phyloP scores from a whole-genome alignment of 2,888 invertebrate species.

The Nymphalis polychloros region DNA sequence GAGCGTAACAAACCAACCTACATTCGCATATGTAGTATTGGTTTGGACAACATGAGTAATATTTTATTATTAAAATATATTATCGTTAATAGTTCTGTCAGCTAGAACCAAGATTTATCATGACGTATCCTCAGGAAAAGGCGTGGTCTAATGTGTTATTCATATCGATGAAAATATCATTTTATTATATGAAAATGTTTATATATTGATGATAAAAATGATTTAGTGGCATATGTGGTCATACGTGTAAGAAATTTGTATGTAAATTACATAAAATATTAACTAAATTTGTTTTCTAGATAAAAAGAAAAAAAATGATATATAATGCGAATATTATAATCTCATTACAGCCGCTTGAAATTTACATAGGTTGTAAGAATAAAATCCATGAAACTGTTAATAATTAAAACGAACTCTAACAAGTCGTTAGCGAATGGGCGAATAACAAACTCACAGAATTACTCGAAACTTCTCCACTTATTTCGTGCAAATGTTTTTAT shows the following conservation, averaged over 20 bases:
- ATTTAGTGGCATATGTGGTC: too few species aligned
- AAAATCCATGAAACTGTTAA: slow-evolving; percentile 35
- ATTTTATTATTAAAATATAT: slow-evolving; percentile 6
- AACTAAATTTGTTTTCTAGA: too few species aligned
- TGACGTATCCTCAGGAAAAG: slow-evolving; percentile 4
- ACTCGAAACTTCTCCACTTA: slow-evolving; percentile 23
- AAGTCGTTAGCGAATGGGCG: slow-evolving; percentile 32
- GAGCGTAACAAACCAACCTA: too few species aligned
- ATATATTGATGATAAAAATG: too few species aligned
- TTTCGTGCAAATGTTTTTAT: slow-evolving; percentile 16
- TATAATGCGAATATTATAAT: neutral
- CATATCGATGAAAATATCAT: slow-evolving; percentile 1
- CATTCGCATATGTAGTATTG: too few species aligned
- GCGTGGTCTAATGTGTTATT: slow-evolving; percentile 13
- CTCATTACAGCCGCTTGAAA: neutral
- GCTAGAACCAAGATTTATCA: slow-evolving; percentile 8
- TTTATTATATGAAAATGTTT: slow-evolving; percentile 13
- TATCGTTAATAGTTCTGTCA: slow-evolving; percentile 12
- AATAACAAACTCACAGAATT: slow-evolving; percentile 42
- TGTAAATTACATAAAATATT: too few species aligned
- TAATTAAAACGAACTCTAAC: slow-evolving; percentile 31
- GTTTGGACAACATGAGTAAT: slow-evolving; percentile 1
- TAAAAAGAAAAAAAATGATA: too few species aligned
- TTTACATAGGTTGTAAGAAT: slow-evolving; percentile 16
- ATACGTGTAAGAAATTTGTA: too few species aligned